These are phyloP conservation scores for Lottia scabra DNA, from an alignment of 2,888 invertebrate species.

Conservation along the genomic window DNA sequence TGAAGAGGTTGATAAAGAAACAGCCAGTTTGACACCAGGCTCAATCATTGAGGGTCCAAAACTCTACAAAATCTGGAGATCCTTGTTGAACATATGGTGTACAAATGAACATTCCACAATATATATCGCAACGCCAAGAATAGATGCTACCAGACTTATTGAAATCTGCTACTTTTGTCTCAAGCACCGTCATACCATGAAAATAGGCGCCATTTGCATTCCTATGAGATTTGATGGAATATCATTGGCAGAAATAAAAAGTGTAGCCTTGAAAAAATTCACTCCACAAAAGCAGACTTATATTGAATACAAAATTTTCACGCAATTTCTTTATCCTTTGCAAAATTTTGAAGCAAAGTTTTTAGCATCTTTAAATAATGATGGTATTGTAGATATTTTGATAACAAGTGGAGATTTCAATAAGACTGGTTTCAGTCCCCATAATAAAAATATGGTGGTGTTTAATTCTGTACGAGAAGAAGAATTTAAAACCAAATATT, in stretches of 20 bases:
- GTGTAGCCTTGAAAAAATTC: constrained; percentile 38
- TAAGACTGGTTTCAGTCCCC: constrained; percentile 10
- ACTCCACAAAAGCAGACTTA: constrained; percentile 47
- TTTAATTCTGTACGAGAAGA: neutral
- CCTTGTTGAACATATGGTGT: constrained; percentile 58
- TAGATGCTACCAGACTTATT: constrained; percentile 54
- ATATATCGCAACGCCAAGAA: constrained; percentile 55
- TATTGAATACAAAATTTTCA: constrained; percentile 59
- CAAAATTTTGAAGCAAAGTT: constrained; percentile 49
- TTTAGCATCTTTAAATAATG: constrained; percentile 48
- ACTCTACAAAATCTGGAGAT: constrained; percentile 62
- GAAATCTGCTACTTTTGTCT: constrained; percentile 56
- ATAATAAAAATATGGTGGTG: neutral
- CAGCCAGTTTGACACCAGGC: constrained; percentile 36
- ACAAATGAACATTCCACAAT: constrained; percentile 44
- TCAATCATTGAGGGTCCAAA: constrained; percentile 47
- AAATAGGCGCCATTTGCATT: constrained; percentile 50
- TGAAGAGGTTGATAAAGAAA: constrained; percentile 33
- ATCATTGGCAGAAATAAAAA: constrained; percentile 45
- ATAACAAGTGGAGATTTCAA: constrained; percentile 57
- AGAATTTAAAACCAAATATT: neutral
- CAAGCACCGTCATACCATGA: constrained; percentile 44
- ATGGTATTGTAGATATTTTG: constrained; percentile 49
- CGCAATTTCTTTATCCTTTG: constrained; percentile 49
- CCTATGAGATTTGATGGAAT: constrained; percentile 39